Percentiles rank a stretch among this genome's conserved stretches.
Conservation (phyloP, 1,140 invertebrate species). For the Samia ricini region DNA sequence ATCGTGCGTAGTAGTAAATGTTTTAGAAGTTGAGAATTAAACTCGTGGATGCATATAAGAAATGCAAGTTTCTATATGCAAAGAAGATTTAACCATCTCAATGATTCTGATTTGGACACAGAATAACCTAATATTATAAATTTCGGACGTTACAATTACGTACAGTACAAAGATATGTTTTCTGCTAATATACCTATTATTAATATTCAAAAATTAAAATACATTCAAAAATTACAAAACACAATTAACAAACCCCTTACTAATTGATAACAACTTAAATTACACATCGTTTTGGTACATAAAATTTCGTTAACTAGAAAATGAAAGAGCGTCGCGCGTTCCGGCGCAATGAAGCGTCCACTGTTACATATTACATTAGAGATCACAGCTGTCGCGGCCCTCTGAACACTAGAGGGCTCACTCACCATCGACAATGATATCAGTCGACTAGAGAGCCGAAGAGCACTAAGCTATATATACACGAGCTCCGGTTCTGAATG, state of each 20-base stretch:
- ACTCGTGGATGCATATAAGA: too few species aligned
- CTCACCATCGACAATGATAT: constrained; percentile 63
- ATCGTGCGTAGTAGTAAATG: not conserved
- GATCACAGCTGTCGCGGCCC: constrained; percentile 74
- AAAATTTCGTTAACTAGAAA: constrained; percentile 74
- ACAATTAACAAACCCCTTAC: constrained; percentile 70
- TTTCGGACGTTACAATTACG: constrained; percentile 2
- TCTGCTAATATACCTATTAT: too few species aligned
- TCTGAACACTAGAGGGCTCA: constrained; percentile 32
- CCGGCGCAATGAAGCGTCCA: constrained; percentile 47
- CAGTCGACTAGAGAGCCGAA: constrained; percentile 66
- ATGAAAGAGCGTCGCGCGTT: constrained; percentile 41
- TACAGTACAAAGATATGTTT: constrained; percentile 50
- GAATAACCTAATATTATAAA: not conserved
- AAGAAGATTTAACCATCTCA: too few species aligned
- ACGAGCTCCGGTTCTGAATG: constrained; percentile 60
- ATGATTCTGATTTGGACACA: too few species aligned
- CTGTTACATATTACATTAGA: constrained; percentile 68
- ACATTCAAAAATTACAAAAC: constrained; percentile 65
- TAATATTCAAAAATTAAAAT: constrained; percentile 11
- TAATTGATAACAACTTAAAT: constrained; percentile 71
- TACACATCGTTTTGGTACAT: constrained; percentile 71
- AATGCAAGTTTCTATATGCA: too few species aligned
- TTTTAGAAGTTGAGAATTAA: too few species aligned
- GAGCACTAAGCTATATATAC: constrained; percentile 68